These are phyloP conservation scores for Eustalomyia histrio DNA, from an alignment of 2,888 invertebrate genomes.

Conservation along the genomic window DNA sequence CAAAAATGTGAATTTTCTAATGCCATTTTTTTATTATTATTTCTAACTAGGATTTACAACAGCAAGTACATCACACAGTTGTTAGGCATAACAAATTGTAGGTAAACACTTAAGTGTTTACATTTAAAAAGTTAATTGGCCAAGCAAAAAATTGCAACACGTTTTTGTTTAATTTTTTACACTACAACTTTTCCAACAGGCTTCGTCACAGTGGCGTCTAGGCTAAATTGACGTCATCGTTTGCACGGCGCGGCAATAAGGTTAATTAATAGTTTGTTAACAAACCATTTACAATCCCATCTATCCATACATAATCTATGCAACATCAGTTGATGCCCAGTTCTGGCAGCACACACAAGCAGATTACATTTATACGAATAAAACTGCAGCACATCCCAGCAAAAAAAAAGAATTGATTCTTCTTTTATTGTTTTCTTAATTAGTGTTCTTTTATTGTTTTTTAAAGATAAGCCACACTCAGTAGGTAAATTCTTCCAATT, in stretches of 20 bases:
- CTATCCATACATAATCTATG: background rate
- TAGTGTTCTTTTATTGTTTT: too few species aligned
- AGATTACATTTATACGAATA: background rate
- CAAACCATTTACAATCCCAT: constrained; percentile 24
- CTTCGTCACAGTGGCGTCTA: constrained; percentile 68
- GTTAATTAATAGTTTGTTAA: constrained; percentile 51
- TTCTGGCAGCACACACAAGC: constrained; percentile 14
- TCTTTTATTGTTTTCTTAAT: too few species aligned
- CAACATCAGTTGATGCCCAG: constrained; percentile 32
- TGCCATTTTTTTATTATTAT: too few species aligned
- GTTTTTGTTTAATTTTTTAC: constrained; percentile 10
- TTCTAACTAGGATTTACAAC: too few species aligned
- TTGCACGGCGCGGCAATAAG: constrained; percentile 43
- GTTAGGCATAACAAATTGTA: constrained; percentile 6
- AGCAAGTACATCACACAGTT: too few species aligned
- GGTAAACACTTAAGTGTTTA: constrained; percentile 64
- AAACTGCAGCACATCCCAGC: constrained; percentile 11
- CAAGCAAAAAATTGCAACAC: constrained; percentile 42
- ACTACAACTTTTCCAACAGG: constrained; percentile 28
- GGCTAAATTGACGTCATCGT: constrained; percentile 54
- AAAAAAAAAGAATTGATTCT: too few species aligned
- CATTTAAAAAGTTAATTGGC: constrained; percentile 66
- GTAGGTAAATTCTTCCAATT: too few species aligned
- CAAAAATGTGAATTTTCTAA: too few species aligned
- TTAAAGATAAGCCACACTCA: too few species aligned